Conservation (phyloP, 2,797 vertebrate species). For the Oceanodroma leucorhoa region DNA sequence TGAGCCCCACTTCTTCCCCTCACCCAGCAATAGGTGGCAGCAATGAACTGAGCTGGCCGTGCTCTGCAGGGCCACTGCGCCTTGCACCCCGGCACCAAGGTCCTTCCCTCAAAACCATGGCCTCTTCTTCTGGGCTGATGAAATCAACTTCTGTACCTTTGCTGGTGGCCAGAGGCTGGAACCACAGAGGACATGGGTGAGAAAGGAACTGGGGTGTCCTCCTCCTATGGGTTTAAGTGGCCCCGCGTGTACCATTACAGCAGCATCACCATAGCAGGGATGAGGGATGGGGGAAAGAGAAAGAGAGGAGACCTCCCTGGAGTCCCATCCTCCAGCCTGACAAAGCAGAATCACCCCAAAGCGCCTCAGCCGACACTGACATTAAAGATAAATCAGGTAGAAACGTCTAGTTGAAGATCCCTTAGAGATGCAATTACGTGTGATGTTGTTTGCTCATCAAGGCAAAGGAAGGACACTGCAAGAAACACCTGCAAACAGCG, state of each 20-base stretch:
- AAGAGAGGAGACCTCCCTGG: not conserved
- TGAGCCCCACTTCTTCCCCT: not conserved
- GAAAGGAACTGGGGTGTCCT: not conserved
- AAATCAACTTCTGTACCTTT: not conserved
- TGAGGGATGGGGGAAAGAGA: not conserved
- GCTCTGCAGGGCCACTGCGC: not conserved
- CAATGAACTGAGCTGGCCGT: not conserved
- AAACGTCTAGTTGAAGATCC: not conserved
- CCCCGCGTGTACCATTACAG: fast-evolving
- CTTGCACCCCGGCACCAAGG: fast-evolving
- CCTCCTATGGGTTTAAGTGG: not conserved
- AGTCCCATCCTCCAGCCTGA: not conserved
- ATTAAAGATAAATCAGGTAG: not conserved
- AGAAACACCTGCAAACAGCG: not conserved
- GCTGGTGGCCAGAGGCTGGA: not conserved
- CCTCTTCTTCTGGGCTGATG: not conserved
- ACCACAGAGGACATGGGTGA: fast-evolving
- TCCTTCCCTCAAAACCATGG: not conserved
- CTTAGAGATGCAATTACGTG: not conserved
- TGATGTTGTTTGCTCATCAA: not conserved
- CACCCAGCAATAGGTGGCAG: not conserved
- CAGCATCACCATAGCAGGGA: not conserved
- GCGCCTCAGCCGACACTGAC: not conserved
- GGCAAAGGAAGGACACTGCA: not conserved
- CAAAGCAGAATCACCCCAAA: not conserved